Percentiles rank a stretch among this genome's conserved stretches.
These are phyloP conservation scores for Apaloderma vittatum DNA, from an alignment of 2,113 vertebrate species.

Conservation along the genomic window DNA sequence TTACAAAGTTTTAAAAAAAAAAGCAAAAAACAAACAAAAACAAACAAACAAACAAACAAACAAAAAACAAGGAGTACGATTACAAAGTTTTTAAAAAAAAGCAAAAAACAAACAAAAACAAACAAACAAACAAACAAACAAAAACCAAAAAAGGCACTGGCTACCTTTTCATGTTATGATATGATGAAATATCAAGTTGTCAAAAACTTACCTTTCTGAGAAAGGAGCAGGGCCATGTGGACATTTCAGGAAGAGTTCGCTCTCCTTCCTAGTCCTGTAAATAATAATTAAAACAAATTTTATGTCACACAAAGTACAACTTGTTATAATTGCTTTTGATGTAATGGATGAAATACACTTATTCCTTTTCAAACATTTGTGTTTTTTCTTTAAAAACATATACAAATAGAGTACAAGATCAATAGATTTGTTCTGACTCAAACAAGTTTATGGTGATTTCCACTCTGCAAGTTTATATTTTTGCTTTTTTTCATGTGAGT, in stretches of 20 bases:
- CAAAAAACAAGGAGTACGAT: no score
- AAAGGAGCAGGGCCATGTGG: not conserved
- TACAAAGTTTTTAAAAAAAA: no score
- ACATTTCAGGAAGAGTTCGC: not conserved
- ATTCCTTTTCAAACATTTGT: not conserved
- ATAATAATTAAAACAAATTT: not conserved
- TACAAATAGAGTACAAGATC: not conserved
- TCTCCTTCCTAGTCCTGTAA: not conserved
- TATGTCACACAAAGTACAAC: not conserved
- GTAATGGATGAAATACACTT: not conserved
- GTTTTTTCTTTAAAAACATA: not conserved
- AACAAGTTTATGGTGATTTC: not conserved
- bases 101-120: no score
- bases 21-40: no score
- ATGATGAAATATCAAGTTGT: not conserved
- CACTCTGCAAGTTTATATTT: not conserved
- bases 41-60: no score
- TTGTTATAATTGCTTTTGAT: not conserved
- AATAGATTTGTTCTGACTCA: not conserved
- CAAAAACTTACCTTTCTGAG: not conserved
- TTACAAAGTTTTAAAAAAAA: no score
- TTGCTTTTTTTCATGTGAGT: not conserved
- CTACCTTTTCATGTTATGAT: not conserved
- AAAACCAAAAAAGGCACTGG: no score
- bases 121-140: no score